phyloP scores from a whole-genome alignment of 1,140 invertebrate genomes.

The Mactra quadrangularis region DNA sequence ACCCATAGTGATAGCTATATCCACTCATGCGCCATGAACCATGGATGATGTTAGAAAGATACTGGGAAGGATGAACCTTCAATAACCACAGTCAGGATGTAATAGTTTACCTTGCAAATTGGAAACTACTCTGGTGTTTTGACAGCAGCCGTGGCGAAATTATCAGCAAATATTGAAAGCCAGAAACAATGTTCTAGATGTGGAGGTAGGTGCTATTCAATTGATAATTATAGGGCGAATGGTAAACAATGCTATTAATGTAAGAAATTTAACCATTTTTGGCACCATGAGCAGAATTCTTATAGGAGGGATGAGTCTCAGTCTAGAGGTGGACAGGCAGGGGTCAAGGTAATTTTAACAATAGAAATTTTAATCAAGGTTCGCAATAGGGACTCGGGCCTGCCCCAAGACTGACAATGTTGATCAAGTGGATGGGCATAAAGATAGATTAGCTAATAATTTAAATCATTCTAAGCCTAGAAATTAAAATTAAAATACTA shows the following conservation, averaged over 20 bases:
- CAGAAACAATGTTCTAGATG: too few relatives aligned
- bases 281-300: too few relatives aligned
- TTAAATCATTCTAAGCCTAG: not conserved
- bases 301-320: not conserved
- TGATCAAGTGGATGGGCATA: slow-evolving; percentile 8
- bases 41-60: not conserved
- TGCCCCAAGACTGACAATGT: not conserved
- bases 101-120: too few relatives aligned
- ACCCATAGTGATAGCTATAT: not conserved
- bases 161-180: too few relatives aligned
- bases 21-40: not conserved
- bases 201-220: too few relatives aligned
- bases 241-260: too few relatives aligned
- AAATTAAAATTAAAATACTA: not conserved
- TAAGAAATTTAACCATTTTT: not conserved
- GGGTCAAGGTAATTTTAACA: not conserved
- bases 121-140: too few relatives aligned
- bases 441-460: not conserved
- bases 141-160: too few relatives aligned
- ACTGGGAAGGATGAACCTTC: not conserved
- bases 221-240: too few relatives aligned
- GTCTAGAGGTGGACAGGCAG: not conserved
- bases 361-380: not conserved
- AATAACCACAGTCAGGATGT: not conserved
- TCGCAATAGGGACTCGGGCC: not conserved